These are phyloP conservation scores for Clupea harengus DNA, from an alignment of 2,113 vertebrate species.

Conservation along the genomic window DNA sequence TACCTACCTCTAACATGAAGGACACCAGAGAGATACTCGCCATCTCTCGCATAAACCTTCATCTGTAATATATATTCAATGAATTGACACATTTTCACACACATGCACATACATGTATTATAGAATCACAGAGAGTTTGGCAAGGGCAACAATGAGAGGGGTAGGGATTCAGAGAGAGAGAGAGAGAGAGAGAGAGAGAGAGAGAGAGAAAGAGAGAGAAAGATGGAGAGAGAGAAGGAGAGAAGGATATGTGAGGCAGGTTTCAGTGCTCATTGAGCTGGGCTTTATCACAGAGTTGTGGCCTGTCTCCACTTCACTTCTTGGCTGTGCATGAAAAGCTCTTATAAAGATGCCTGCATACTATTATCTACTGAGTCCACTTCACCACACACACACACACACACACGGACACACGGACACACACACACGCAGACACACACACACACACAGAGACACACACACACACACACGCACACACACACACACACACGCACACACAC, in stretches of 20 bases:
- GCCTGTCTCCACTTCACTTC: slow-evolving; percentile 13
- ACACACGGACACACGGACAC: neutral
- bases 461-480: neutral
- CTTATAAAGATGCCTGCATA: slow-evolving; percentile 16
- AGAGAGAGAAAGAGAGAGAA: neutral
- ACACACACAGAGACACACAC: neutral
- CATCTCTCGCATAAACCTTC: neutral
- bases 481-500: no score
- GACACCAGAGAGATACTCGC: neutral
- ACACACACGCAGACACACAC: neutral
- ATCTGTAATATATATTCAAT: neutral
- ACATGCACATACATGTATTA: neutral
- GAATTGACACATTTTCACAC: neutral
- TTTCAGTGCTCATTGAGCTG: slow-evolving; percentile 4
- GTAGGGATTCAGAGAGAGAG: neutral
- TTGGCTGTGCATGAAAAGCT: slow-evolving; percentile 15
- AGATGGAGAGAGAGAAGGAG: neutral
- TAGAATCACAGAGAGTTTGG: neutral
- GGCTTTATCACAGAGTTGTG: slow-evolving; percentile 5
- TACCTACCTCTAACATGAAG: neutral
- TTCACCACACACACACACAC: neutral
- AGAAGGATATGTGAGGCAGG: neutral
- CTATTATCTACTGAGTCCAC: slow-evolving; percentile 5
- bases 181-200: neutral
- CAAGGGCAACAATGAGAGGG: neutral